Base-by-base conservation (phyloP, 1,140 invertebrate species). In the Panulirus ornatus region DNA sequence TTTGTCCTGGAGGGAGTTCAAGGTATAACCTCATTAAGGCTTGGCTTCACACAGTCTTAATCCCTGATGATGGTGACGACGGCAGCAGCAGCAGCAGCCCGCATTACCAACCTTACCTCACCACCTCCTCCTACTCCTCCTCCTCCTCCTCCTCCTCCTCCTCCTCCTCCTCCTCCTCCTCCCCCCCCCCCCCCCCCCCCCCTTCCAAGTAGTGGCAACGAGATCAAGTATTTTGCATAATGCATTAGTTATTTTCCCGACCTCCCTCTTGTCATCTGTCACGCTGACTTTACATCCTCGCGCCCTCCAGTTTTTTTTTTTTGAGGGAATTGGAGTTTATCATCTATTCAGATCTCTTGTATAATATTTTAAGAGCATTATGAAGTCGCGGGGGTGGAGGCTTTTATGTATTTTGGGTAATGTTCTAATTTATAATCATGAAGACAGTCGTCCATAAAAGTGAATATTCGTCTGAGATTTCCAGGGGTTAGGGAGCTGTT, bases 21-120 rank as follows among this genome's bases (percentile, higher is more conserved):
- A 79, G 42, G 76, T 22, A 79, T 79, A 27, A 79, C 76, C 38
- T 79, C 76, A 79, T 79, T 79, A 79, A 22, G 22, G 76, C 9
- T 51, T 22, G 8, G 38, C 76, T 47, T 51, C 76, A 44, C 40
- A 47, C 76, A 79, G 42, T 79, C 44, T 79, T 79, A 42, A 44
- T 40, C 40, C 42, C 19, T 8, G 38, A 51, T 79, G 76, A 79
- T 40, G 76, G 40, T 34, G 34, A n/a, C n/a, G n/a, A n/a, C n/a
- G 34, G 71, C 71, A 75, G 36, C 71, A 75, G 30, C 36, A 75
- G 34, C 27, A 16, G 5, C 34, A 75, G n/a, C 66, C 36, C 36
- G 27, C 36, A 9, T n/a, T n/a, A 11, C 66, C 51, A 22, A 58
- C 51, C 51, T 58, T 34, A 9, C 9, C 66, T 9, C 66, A 70